These are phyloP conservation scores for Aegithalos caudatus DNA, from an alignment of 2,113 vertebrate genomes.

Conservation along the genomic window DNA sequence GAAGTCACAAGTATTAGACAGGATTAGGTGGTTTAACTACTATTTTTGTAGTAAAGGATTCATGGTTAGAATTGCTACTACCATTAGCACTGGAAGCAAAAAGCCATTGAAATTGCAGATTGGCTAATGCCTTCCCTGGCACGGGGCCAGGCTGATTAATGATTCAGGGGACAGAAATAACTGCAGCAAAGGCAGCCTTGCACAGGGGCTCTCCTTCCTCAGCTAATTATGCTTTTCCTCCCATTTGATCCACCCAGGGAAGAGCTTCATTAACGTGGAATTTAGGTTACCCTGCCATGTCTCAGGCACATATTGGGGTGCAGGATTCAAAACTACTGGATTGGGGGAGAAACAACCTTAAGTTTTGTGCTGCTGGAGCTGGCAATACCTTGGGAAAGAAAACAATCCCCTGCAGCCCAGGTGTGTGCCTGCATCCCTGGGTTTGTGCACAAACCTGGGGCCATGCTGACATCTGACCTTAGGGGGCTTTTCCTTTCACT, in stretches of 20 bases:
- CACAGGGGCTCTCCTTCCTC: neutral
- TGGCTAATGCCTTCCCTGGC: constrained; percentile 30
- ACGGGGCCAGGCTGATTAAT: constrained; percentile 22
- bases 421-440: accelerated
- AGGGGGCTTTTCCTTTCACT: neutral
- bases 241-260: neutral
- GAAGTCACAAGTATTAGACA: constrained; percentile 44
- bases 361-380: neutral
- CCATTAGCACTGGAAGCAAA: constrained; percentile 39
- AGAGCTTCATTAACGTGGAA: neutral
- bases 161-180: constrained; percentile 46
- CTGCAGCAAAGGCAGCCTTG: neutral
- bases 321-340: neutral
- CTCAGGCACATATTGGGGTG: neutral
- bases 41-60: constrained; percentile 46
- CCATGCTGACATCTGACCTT: accelerated
- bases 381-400: neutral
- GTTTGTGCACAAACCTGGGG: accelerated
- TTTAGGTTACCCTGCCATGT: neutral
- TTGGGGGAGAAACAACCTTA: neutral
- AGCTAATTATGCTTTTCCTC: constrained; percentile 31
- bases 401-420: neutral
- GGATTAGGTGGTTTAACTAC: constrained; percentile 60
- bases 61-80: constrained; percentile 28
- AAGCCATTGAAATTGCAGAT: constrained; percentile 25